phyloP scores from a whole-genome alignment of 1,140 invertebrate genomes.

The Metopolophium dirhodum region DNA sequence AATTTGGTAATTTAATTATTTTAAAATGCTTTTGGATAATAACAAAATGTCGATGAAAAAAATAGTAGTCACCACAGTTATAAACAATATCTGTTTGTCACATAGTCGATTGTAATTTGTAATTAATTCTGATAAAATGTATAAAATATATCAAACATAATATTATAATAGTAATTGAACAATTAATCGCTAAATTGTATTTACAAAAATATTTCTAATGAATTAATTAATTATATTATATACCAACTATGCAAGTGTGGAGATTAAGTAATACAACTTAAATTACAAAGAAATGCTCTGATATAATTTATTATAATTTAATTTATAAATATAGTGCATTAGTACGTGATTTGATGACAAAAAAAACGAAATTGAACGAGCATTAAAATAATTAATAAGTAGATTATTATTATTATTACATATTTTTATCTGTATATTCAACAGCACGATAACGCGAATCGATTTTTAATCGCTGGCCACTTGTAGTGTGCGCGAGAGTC shows the following conservation, averaged over 20 bases:
- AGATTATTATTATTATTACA: not conserved
- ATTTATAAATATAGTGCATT: not conserved
- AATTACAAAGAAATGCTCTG: too few relatives aligned
- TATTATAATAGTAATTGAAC: not conserved
- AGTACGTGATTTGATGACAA: not conserved
- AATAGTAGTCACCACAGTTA: not conserved
- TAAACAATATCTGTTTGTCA: not conserved
- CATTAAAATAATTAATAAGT: not conserved
- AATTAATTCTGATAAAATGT: not conserved
- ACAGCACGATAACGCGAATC: not conserved
- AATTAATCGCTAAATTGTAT: not conserved
- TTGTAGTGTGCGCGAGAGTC: not conserved
- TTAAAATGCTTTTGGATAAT: not conserved
- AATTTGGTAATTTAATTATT: not conserved
- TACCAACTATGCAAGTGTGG: not conserved
- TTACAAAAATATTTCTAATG: not conserved
- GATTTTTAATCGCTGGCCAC: not conserved
- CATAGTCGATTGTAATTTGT: not conserved
- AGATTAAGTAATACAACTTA: not conserved
- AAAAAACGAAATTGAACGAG: not conserved
- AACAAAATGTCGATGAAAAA: not conserved
- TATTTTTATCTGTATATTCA: not conserved
- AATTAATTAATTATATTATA: not conserved
- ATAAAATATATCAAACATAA: not conserved
- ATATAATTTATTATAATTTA: not conserved